phyloP scores from a whole-genome alignment of 2,888 invertebrate species.

The Selenia dentaria region DNA sequence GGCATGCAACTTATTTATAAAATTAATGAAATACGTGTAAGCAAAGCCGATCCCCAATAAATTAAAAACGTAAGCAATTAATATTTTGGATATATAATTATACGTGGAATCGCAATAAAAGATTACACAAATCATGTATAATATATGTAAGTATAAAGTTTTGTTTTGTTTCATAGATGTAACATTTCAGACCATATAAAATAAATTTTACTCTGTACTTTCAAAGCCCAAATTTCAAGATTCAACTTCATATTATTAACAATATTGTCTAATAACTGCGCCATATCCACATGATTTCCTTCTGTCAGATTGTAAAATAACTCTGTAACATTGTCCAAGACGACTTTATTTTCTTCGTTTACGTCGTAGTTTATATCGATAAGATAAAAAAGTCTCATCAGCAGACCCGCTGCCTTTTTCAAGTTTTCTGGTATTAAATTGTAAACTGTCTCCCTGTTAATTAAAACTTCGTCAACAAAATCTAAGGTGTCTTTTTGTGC shows the following conservation, averaged over 20 bases:
- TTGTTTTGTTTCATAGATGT: no score
- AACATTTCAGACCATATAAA: constrained; percentile 45
- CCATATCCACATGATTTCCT: constrained; percentile 10
- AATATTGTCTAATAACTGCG: constrained; percentile 36
- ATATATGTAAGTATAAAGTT: no score
- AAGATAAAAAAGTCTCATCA: constrained; percentile 40
- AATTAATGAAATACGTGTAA: no score
- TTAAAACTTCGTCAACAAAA: constrained; percentile 53
- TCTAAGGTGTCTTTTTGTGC: constrained; percentile 53
- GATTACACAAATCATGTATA: no score
- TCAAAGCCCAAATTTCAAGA: constrained; percentile 48
- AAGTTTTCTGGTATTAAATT: constrained; percentile 36
- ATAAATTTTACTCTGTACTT: constrained; percentile 43
- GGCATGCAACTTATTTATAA: no score
- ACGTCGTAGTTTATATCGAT: constrained; percentile 50
- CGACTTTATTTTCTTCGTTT: constrained; percentile 38
- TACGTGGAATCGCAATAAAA: no score
- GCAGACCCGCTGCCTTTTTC: constrained; percentile 36
- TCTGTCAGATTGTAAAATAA: constrained; percentile 35
- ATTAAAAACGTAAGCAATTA: no score
- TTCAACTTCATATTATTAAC: constrained; percentile 50
- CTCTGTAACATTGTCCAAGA: constrained; percentile 41
- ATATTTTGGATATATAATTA: no score
- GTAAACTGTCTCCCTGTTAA: constrained; percentile 39
- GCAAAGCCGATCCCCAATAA: no score